Evolutionary conservation across 2,888 invertebrate species (phyloP).

Genomic region (Phengaris arion): DNA sequence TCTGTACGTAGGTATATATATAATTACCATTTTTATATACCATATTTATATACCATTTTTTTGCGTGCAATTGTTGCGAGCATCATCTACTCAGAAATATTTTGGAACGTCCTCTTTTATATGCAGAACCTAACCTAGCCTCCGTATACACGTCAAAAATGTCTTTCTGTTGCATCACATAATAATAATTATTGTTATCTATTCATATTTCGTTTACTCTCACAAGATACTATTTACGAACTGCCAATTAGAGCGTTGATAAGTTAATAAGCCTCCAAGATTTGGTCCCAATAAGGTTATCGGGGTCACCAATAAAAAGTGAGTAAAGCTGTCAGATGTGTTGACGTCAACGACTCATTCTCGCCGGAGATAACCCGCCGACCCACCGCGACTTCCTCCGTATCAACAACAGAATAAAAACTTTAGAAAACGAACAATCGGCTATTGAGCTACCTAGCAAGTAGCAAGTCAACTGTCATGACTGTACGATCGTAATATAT

Average conservation of each 20-base stretch:
- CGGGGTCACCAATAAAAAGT: slow-evolving; percentile 38
- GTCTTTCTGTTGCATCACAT: background rate
- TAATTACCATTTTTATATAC: no score
- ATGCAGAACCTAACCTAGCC: no score
- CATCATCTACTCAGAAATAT: no score
- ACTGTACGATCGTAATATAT: no score
- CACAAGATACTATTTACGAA: slow-evolving; percentile 21
- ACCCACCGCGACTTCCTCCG: slow-evolving; percentile 51
- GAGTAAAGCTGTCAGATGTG: slow-evolving; percentile 37
- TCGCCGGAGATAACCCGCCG: slow-evolving; percentile 53
- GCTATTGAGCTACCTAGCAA: background rate
- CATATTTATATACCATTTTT: no score
- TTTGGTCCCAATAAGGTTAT: slow-evolving; percentile 41
- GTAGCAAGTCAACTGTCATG: no score
- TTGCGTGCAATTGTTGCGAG: no score
- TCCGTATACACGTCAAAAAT: background rate
- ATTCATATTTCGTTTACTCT: background rate
- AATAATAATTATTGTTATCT: background rate
- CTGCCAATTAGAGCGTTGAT: slow-evolving; percentile 31
- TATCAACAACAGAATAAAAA: slow-evolving; percentile 37
- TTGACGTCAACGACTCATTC: slow-evolving; percentile 51
- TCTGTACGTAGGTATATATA: no score
- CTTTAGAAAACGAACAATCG: slow-evolving; percentile 26
- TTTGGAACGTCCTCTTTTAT: no score
- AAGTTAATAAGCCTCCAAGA: slow-evolving; percentile 35